Conservation (phyloP, 2,113 vertebrate species). For the Aegithalos caudatus region DNA sequence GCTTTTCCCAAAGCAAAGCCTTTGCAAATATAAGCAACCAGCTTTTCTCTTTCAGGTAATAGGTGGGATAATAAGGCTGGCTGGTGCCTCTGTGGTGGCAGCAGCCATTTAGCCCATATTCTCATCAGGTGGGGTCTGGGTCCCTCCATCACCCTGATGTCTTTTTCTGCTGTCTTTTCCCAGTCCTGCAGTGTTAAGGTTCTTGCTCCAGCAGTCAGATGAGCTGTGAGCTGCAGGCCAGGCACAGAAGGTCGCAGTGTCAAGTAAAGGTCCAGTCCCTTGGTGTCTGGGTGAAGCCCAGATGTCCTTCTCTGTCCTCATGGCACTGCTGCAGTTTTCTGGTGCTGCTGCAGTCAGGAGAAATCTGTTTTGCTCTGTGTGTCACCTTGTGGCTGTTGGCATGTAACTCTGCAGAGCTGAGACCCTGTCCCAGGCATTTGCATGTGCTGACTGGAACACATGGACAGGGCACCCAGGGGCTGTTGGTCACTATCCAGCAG, state of each 20-base stretch:
- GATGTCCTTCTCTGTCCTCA: background rate
- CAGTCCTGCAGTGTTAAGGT: background rate
- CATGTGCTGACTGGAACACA: background rate
- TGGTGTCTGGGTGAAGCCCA: background rate
- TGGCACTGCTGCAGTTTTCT: background rate
- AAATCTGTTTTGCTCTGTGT: background rate
- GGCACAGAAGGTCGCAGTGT: background rate
- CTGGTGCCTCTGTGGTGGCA: background rate
- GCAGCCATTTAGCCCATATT: fast-evolving
- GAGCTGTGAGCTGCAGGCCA: background rate
- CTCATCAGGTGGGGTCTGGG: fast-evolving
- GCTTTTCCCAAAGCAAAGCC: background rate
- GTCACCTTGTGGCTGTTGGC: background rate
- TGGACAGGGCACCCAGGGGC: background rate
- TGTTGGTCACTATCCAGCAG: background rate
- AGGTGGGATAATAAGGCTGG: background rate
- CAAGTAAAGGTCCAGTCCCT: background rate
- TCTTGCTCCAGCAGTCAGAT: background rate
- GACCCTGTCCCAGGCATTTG: background rate
- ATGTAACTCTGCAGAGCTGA: background rate
- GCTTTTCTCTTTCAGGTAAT: background rate
- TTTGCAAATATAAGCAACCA: background rate
- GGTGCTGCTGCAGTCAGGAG: fast-evolving
- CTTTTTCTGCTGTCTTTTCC: background rate
- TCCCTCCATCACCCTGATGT: background rate